Evolutionary conservation across 2,888 invertebrate genomes (phyloP), one percentile per base, ranked within the genome.

Genomic region (Dynastes maya): DNA sequence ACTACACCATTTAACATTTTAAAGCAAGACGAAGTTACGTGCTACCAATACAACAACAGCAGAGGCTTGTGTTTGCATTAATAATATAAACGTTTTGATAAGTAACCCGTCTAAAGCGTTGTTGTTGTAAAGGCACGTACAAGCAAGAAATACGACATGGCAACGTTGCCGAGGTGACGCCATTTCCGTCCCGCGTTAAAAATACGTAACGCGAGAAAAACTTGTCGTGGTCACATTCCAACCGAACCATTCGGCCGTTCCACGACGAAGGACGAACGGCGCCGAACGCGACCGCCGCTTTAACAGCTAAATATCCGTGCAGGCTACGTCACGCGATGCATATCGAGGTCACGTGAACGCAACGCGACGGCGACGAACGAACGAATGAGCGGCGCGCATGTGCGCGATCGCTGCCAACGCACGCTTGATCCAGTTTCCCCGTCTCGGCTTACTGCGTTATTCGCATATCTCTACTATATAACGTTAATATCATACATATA

Each of bases 161-260:
- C 91, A 91, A 90, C 91, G 89, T 89, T 89, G 90, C 80, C 77
- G 5, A 9, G 90, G 89, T 91, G 91, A 91, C 91, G 91, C 90
- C 91, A 91, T 90, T 90, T 90, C 90, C 90, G 90, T 90, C 89
- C 8, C 81, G 79, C 82, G 81, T 82, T 83, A 83, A 84, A 84
- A 84, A 84, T 82, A 83, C 84, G 83, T 82, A 83, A 82, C 82
- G 82, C 81, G 78, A 83, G 81, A 83, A 84, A 84, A 85, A 83
- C 83, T 82, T 81, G 85, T 83, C 82, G 81, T 83, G 84, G 83
- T 84, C 83, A 83, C 84, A 85, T 84, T 84, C 84, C 83, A 67
- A 29, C 79, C 58, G 13, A 13, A 58, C 76, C 67, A 70, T 22
- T 53, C 76, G 53, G 16, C 63, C 72, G 51, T n/a, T n/a, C 55